Evolutionary conservation across 1,140 invertebrate genomes (phyloP).

Genomic region (Streblospio benedicti): DNA sequence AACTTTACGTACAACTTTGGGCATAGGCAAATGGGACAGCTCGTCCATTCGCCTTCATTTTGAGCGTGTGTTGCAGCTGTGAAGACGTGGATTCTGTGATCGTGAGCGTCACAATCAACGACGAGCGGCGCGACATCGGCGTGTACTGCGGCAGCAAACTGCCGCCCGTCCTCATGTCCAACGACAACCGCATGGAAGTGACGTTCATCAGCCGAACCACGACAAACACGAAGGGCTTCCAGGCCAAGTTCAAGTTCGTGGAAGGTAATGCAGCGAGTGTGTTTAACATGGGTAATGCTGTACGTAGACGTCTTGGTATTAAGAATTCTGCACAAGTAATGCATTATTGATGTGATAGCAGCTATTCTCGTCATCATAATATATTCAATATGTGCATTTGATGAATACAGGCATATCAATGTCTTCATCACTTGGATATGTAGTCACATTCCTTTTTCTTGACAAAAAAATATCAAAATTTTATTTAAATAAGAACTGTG

Average conservation of each 20-base stretch:
- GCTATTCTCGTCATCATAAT: too few species aligned
- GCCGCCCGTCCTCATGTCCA: slow-evolving; percentile 80
- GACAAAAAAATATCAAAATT: too few species aligned
- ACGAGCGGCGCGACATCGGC: slow-evolving; percentile 69
- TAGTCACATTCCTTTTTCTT: too few species aligned
- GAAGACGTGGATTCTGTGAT: slow-evolving; percentile 65
- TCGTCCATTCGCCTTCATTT: too few species aligned
- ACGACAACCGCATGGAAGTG: slow-evolving; percentile 67
- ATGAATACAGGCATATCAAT: too few species aligned
- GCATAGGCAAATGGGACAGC: too few species aligned
- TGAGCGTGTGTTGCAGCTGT: slow-evolving; percentile 68
- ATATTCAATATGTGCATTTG: too few species aligned
- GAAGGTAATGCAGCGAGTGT: slow-evolving; percentile 84
- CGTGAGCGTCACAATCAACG: slow-evolving; percentile 68
- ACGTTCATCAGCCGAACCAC: slow-evolving; percentile 64
- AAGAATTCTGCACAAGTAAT: too few species aligned
- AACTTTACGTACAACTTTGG: too few species aligned
- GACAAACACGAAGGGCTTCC: slow-evolving; percentile 64
- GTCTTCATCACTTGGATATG: too few species aligned
- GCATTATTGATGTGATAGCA: too few species aligned
- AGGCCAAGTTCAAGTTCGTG: slow-evolving; percentile 74
- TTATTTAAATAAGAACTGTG: too few species aligned
- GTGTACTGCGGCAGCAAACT: slow-evolving; percentile 69
- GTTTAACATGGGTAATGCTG: slow-evolving; percentile 22
- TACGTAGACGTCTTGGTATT: slow-evolving; percentile 39